phyloP scores from a whole-genome alignment of 2,888 invertebrate genomes.

The Eledona agricola region DNA sequence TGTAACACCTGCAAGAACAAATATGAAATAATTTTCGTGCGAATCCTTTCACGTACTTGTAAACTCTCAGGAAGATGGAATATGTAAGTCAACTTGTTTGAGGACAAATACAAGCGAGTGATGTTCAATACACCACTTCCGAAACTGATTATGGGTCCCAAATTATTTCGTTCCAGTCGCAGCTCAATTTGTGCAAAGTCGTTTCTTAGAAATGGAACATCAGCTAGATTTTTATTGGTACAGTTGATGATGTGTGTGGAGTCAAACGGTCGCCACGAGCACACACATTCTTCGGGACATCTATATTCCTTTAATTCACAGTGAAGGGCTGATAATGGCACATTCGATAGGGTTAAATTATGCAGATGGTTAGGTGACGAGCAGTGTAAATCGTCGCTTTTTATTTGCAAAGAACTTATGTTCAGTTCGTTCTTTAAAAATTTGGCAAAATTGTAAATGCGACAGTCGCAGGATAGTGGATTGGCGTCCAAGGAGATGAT shows the following conservation, averaged over 20 bases:
- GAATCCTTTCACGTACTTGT: constrained; percentile 7
- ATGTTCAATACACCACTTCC: no score
- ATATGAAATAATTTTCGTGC: not conserved
- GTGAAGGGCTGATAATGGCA: no score
- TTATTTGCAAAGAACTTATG: constrained; percentile 5
- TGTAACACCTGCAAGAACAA: constrained; percentile 5
- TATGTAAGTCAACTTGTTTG: not conserved
- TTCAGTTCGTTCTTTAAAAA: not conserved
- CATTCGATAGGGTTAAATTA: no score
- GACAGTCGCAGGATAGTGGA: constrained; percentile 2
- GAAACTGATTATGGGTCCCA: not conserved
- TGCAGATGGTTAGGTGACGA: no score
- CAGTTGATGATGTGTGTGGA: constrained; percentile 5
- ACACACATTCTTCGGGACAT: constrained; percentile 10
- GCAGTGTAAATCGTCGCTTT: not conserved
- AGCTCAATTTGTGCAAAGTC: constrained; percentile 8
- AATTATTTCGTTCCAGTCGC: constrained; percentile 1
- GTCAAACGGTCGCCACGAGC: constrained; percentile 16
- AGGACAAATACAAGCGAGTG: constrained; percentile 8
- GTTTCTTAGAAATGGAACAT: constrained; percentile 4
- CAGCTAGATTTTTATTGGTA: not conserved
- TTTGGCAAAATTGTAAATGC: constrained; percentile 6
- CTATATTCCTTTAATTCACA: no score
- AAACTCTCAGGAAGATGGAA: not conserved
- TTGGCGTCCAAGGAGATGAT: constrained; percentile 2